Evolutionary conservation across 1,140 invertebrate species (phyloP), one percentile per base, ranked within the genome.

Genomic region (Apis florea): DNA sequence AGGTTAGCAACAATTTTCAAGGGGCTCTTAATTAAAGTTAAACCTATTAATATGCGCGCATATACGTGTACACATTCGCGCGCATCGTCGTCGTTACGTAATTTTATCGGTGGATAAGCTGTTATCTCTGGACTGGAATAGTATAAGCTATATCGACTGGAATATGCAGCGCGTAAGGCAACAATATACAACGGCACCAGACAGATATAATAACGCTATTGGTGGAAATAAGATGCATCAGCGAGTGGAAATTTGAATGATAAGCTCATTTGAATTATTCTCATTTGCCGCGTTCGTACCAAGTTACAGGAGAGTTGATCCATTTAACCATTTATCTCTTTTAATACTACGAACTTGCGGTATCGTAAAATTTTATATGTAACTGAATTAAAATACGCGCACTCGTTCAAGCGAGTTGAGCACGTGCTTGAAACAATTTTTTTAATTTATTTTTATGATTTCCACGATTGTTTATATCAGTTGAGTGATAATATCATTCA

Each of bases 21-120:
- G 72, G n/a, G 79, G 59, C 47, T 84, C 83, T 81, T 84, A 84
- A 84, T 84, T 71, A 84, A 71, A 76, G 79, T 71, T 82, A 84
- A 82, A 71, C 67, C 66, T 53, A 70, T 81, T 83, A 83, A 81
- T 66, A 49, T 51, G 63, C 61, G 53, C 61, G 24, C 31, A 59
- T 58, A 58, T 21, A n/a, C 59, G 31, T 15, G 54, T 51, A 53
- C 77, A 21, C 69, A 17, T 26, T 24, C 4, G 24, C 69, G 53
- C 47, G 82, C 61, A 54, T 67, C 53, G 61, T 67, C 53, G 54
- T 13, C 61, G 70, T 83, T 83, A 74, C 70, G 56, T 83, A 83
- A 83, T 79, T 73, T 74, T 73, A 80, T 83, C 64, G 64, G 47
- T 31, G 77, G 69, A 83, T 80, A 73, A 69, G 76, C 82, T 51